phyloP scores from a whole-genome alignment of 2,797 vertebrate genomes.

The Manis crassicaudata region DNA sequence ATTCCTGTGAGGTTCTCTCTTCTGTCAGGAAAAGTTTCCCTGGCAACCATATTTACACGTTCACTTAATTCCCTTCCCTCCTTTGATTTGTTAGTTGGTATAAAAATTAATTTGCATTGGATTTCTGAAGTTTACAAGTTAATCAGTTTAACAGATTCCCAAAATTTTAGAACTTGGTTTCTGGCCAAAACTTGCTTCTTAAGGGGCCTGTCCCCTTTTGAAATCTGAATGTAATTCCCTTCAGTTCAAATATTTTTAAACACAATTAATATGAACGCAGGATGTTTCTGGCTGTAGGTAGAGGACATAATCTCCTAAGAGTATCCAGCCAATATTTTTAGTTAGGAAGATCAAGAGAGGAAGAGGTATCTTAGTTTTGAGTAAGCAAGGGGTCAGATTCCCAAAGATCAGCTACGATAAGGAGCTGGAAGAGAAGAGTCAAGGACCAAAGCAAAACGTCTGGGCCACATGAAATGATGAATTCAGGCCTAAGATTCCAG shows the following conservation, averaged over 20 bases:
- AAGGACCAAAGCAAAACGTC: neutral
- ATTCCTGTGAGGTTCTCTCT: constrained; percentile 58
- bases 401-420: neutral
- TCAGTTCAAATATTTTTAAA: constrained; percentile 44
- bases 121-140: constrained; percentile 50
- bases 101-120: constrained; percentile 63
- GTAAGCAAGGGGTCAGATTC: neutral
- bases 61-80: constrained; percentile 20
- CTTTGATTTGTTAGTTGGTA: constrained; percentile 44
- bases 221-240: constrained; percentile 26
- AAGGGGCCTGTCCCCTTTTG: neutral
- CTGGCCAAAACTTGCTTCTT: neutral
- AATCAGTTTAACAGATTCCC: constrained; percentile 46
- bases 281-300: constrained; percentile 21
- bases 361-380: constrained; percentile 2
- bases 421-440: neutral
- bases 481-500: neutral
- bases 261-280: neutral
- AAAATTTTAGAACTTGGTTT: constrained; percentile 53
- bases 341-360: constrained; percentile 45
- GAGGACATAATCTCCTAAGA: constrained; percentile 6
- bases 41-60: constrained; percentile 60
- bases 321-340: neutral
- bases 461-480: neutral
- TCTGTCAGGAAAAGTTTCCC: constrained; percentile 59